These are phyloP conservation scores for Apostichopus leukothele DNA, from an alignment of 53 echinoderm and acorn worm species.

Conservation along the genomic window DNA sequence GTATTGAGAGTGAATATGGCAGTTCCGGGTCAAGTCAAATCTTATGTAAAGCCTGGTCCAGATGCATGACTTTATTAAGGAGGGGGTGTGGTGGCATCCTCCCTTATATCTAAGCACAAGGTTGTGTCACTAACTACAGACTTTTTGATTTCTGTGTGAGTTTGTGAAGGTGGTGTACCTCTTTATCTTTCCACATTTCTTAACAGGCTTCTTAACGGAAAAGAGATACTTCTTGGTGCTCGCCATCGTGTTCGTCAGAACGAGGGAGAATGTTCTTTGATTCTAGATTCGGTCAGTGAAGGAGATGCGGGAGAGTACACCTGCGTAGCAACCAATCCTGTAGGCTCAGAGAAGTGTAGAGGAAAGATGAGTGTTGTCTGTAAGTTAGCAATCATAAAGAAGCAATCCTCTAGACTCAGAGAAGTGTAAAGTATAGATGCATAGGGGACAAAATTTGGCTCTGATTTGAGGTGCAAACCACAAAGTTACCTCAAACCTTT, in stretches of 20 bases:
- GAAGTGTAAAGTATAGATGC: conserved; percentile 38
- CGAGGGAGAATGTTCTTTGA: conserved; percentile 61
- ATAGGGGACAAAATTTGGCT: too few relatives aligned
- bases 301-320: conserved; percentile 78
- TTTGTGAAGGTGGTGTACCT: not conserved
- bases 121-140: too few relatives aligned
- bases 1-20: too few relatives aligned
- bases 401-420: too few relatives aligned
- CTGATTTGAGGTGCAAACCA: too few relatives aligned
- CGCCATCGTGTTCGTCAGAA: conserved; percentile 59
- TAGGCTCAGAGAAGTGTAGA: conserved; percentile 73
- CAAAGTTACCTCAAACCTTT: too few relatives aligned
- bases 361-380: conserved; percentile 73
- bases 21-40: too few relatives aligned
- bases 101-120: too few relatives aligned
- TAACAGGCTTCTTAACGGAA: conserved; percentile 70
- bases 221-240: conserved; percentile 63
- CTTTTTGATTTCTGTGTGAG: not conserved
- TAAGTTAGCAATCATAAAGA: conserved; percentile 41
- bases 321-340: conserved; percentile 74
- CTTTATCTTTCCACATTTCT: not conserved
- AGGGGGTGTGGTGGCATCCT: too few relatives aligned
- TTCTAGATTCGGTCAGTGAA: conserved; percentile 72
- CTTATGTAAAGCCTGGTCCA: too few relatives aligned
- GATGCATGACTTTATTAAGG: too few relatives aligned